Base-by-base conservation (phyloP, 2,113 vertebrate species). In the Neolamprologus caudopunctatus region DNA sequence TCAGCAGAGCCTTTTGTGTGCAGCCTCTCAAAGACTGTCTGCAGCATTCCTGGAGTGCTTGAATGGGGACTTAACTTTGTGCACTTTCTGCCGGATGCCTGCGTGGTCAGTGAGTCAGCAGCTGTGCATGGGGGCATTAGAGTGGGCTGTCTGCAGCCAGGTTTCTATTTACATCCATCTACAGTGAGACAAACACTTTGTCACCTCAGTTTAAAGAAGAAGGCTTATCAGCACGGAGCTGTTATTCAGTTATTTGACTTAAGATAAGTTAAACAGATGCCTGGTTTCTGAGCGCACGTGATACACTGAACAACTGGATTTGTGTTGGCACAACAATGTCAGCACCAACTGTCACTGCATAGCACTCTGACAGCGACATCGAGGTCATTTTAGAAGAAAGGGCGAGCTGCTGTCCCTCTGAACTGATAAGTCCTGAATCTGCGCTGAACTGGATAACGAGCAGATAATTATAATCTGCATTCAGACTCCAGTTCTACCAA, bases 31-130 rank as follows among this genome's bases (percentile, higher is more conserved):
- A 75, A 86, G 37, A 3, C 73, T 21, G 17, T 53, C 58, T 33
- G 45, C 54, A 26, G 19, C 61, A 88, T 85, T 90, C 66, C 81
- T 47, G 14, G 4, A 87, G 82, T 58, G 37, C 14, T 75, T 58
- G n/a, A 47, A 63, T 11, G 35, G 57, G 21, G 80, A 85, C 37
- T 89, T 85, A 37, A 42, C 61, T 87, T 53, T 79, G 53, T 83
- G 71, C 13, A 4, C 37, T 86, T 87, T 86, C 28, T 86, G 58
- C 81, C 28, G 28, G 58, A 51, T 8, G 85, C 47, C 84, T 75
- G 61, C 86, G 86, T 84, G 83, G 54, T 79, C 80, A 81, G 80
- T 92, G 91, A 92, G 33, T 93, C 92, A 94, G 93, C 90, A 96
- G 89, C 88, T 92, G 90, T 81, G 82, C 57, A 40, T 68, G 80